phyloP scores from a whole-genome alignment of 2,113 vertebrate species.

The Hemiprocne comata region DNA sequence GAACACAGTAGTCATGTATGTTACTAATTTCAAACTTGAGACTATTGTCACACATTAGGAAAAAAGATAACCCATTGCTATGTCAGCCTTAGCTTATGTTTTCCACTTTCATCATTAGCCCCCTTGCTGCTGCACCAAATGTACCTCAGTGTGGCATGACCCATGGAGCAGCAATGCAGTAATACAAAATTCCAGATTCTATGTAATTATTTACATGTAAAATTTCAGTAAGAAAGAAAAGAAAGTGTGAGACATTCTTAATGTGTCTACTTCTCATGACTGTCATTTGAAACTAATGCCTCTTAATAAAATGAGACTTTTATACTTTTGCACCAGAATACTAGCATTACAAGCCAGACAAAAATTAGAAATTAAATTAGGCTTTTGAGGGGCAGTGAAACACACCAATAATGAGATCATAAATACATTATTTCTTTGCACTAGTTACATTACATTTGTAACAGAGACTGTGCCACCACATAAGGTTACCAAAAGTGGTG shows the following conservation, averaged over 20 bases:
- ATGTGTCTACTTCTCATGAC: not conserved
- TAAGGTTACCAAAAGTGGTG: not conserved
- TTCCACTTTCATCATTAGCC: not conserved
- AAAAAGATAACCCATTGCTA: not conserved
- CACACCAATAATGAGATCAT: not conserved
- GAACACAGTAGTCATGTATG: not conserved
- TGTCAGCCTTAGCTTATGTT: not conserved
- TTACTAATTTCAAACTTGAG: not conserved
- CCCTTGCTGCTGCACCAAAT: not conserved
- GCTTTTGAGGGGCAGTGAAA: not conserved
- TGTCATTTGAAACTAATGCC: not conserved
- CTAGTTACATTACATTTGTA: not conserved
- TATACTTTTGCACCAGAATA: not conserved
- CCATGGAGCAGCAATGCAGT: rapidly evolving
- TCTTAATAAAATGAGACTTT: not conserved
- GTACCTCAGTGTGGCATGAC: not conserved
- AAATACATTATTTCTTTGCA: not conserved
- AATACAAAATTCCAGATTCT: not conserved
- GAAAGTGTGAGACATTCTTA: not conserved
- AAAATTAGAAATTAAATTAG: not conserved
- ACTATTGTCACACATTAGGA: not conserved
- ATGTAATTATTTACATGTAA: not conserved
- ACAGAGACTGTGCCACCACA: rapidly evolving
- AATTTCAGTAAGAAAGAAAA: not conserved
- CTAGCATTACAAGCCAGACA: not conserved